A percentile compares a stretch with the other conserved stretches of the same genome.
Evolutionary conservation across 2,888 invertebrate species (phyloP).

Genomic region (Drosophila nigritarsus): DNA sequence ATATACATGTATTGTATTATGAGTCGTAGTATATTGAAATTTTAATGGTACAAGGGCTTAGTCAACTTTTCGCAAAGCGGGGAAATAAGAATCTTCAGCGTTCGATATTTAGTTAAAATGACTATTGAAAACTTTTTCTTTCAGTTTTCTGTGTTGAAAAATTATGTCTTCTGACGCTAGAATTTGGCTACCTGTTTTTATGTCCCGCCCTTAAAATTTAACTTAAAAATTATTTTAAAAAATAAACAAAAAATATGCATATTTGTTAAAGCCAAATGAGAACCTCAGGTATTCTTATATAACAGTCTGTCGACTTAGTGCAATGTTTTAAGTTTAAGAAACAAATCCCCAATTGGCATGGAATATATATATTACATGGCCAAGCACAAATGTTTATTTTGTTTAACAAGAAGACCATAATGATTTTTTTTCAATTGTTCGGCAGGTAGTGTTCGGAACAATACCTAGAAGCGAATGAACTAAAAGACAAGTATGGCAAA

Average conservation of each 20-base stretch:
- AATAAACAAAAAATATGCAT: too few species aligned
- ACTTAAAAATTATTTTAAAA: too few species aligned
- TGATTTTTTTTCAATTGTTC: background rate
- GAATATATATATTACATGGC: background rate
- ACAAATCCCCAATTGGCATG: background rate
- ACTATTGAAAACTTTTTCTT: background rate
- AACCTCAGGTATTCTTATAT: background rate
- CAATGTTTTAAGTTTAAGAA: background rate
- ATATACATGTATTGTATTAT: background rate
- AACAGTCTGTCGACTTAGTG: background rate
- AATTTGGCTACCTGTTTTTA: background rate
- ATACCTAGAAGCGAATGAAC: background rate
- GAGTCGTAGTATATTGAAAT: background rate
- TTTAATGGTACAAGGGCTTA: background rate
- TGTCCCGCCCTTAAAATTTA: background rate
- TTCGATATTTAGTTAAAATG: too few species aligned
- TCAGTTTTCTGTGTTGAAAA: background rate
- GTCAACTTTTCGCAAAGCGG: background rate
- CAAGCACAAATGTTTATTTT: background rate
- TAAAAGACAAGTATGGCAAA: background rate
- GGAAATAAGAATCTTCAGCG: background rate
- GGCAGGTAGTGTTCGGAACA: background rate
- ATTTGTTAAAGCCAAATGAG: background rate
- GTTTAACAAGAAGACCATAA: background rate
- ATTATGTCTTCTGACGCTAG: background rate